These are phyloP conservation scores for Andrena bicolor DNA, from an alignment of 2,888 invertebrate species.

Conservation along the genomic window DNA sequence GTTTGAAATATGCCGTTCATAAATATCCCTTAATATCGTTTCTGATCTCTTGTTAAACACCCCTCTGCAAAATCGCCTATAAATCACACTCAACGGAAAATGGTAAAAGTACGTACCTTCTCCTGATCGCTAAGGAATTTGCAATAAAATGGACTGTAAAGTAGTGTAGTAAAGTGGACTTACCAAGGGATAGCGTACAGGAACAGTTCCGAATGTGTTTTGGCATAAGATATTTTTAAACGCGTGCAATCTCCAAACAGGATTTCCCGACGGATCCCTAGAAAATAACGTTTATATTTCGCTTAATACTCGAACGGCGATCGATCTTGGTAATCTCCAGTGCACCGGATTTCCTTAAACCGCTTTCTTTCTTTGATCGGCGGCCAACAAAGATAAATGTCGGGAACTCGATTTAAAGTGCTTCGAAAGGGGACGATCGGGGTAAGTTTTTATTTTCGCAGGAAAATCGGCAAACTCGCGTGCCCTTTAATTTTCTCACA, in stretches of 20 bases:
- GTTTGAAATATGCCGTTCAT: too few species aligned
- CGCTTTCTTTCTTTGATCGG: constrained; percentile 39
- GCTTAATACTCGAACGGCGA: constrained; percentile 36
- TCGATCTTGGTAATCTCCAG: constrained; percentile 51
- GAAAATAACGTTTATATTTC: constrained; percentile 26
- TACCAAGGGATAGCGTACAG: neutral
- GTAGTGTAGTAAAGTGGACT: neutral
- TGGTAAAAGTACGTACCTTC: neutral
- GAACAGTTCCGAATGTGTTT: neutral
- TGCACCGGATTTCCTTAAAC: constrained; percentile 53
- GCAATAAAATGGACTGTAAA: neutral
- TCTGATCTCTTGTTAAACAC: too few species aligned
- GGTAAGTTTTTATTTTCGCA: constrained; percentile 16
- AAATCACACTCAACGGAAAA: neutral
- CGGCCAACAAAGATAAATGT: constrained; percentile 54
- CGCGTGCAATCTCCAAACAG: neutral
- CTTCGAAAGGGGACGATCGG: constrained; percentile 12
- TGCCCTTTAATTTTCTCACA: too few species aligned
- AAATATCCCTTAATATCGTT: too few species aligned
- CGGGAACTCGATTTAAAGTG: constrained; percentile 28
- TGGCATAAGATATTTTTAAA: neutral
- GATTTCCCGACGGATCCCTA: constrained; percentile 10
- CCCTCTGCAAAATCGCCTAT: too few species aligned
- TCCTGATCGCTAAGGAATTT: neutral
- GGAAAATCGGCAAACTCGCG: neutral